Base-by-base conservation (phyloP, 2,113 vertebrate species). In the Vulpes ferrilata region DNA sequence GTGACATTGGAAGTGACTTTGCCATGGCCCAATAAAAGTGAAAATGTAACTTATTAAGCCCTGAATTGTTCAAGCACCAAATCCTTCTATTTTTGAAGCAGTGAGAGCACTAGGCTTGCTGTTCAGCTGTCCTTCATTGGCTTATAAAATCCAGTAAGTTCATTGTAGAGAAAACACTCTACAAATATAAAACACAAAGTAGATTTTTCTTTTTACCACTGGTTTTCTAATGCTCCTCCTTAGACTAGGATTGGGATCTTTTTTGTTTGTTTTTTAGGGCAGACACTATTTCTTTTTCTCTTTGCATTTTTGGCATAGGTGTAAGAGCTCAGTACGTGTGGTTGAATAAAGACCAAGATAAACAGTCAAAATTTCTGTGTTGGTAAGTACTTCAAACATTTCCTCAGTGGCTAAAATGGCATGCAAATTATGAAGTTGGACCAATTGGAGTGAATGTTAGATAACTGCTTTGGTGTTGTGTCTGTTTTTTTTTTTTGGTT, bases 1-100 rank as follows among this genome's bases (percentile, higher is more conserved):
- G 27, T 89, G 48, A 89, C 86, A 53, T 32, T 95, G 65, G 11
- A 93, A 74, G 38, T 96, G 79, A 85, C 79, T 97, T 89, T 90
- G 57, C 64, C 12, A 25, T 30, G 80, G 23, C 25, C 27, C 60
- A 38, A 2, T 85, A 69, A 91, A 38, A 71, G 35, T 88, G 81
- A 67, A 92, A 73, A 62, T 89, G 32, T 96, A 96, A 90, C 17
- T 79, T 80, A 30, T 17, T 89, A 89, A 97, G 32, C 12, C 55
- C 23, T 76, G 25, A 88, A 35, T 85, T 76, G 23, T 84, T 74
- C 43, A 51, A 64, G 5, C 32, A 78, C 55, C 17, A 22, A 53
- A 8, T 94, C 25, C 35, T 88, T 95, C 83, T 79, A 22, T 69
- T 94, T 87, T 71, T 92, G 57, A 87, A 92, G 15, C 48, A 64